Percentiles rank a stretch among this genome's conserved stretches.
Conservation (phyloP, 2,797 vertebrate genomes). For the Hoplostethus atlanticus region DNA sequence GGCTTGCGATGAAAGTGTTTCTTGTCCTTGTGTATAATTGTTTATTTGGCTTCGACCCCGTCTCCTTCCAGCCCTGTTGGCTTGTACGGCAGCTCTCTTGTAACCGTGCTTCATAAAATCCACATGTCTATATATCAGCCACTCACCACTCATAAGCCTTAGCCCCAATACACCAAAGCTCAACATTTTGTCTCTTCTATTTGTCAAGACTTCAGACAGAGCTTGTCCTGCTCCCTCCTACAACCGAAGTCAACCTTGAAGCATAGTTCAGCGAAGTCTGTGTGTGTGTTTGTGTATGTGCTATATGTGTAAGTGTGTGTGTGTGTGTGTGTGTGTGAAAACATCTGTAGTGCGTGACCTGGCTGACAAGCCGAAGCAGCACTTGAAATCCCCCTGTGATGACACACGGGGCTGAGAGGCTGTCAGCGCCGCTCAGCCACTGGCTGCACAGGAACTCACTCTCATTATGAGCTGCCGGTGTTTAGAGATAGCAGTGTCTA, state of each 20-base stretch:
- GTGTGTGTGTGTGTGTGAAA: constrained; percentile 46
- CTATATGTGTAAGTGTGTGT: neutral
- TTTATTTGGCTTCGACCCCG: constrained; percentile 55
- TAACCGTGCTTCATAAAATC: neutral
- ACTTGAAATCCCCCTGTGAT: constrained; percentile 57
- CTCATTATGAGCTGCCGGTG: constrained; percentile 70
- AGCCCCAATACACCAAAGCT: constrained; percentile 62
- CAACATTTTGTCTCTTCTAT: constrained; percentile 58
- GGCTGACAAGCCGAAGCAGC: constrained; percentile 55
- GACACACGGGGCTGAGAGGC: constrained; percentile 62
- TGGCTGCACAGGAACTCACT: constrained; percentile 68
- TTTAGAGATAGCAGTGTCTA: constrained; percentile 60
- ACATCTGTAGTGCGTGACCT: constrained; percentile 72
- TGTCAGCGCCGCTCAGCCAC: constrained; percentile 72
- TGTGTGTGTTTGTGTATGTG: constrained; percentile 18
- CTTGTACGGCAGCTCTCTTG: constrained; percentile 44
- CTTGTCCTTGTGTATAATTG: constrained; percentile 22
- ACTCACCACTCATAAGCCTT: constrained; percentile 57
- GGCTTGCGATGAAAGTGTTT: constrained; percentile 34
- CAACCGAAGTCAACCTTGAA: constrained; percentile 60
- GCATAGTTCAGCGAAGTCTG: constrained; percentile 31
- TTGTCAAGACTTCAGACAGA: constrained; percentile 69
- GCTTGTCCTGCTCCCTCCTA: constrained; percentile 52
- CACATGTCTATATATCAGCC: constrained; percentile 53
- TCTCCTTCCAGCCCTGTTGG: constrained; percentile 58